Percentiles rank a stretch among this genome's conserved stretches.
Conservation (phyloP, 2,797 vertebrate genomes). For the Pelodytes ibericus region DNA sequence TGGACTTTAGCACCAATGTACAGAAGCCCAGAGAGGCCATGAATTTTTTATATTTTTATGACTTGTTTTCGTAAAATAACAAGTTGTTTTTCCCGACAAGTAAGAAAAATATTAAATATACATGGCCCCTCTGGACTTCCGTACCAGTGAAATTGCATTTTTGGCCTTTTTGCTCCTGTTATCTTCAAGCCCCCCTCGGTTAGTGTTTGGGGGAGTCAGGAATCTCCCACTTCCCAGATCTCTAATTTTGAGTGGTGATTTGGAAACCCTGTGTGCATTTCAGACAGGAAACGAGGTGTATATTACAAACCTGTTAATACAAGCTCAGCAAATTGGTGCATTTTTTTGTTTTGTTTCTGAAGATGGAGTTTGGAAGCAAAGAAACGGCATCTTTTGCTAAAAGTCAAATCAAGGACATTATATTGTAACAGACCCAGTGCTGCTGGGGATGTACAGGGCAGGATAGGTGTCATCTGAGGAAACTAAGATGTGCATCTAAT, state of each 20-base stretch:
- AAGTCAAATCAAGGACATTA: conserved; percentile 47
- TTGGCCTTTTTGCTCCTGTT: neutral
- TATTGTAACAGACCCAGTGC: neutral
- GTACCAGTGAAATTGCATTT: too few relatives aligned
- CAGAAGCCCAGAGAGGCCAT: too few relatives aligned
- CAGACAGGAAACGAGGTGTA: conserved; percentile 44
- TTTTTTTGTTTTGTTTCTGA: conserved; percentile 41
- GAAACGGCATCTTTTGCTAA: conserved; percentile 31
- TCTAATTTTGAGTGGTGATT: neutral
- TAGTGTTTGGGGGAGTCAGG: conserved; percentile 12
- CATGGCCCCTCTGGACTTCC: too few relatives aligned
- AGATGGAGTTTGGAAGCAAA: conserved; percentile 40
- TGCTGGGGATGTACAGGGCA: neutral
- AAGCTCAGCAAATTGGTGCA: conserved; percentile 41
- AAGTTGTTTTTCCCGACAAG: too few relatives aligned
- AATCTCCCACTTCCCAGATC: conserved; percentile 1
- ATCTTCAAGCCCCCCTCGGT: conserved; percentile 25
- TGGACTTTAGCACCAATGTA: too few relatives aligned
- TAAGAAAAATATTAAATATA: too few relatives aligned
- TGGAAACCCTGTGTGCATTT: conserved; percentile 21
- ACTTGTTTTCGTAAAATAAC: too few relatives aligned
- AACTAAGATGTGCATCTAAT: too few relatives aligned
- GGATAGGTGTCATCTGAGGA: too few relatives aligned
- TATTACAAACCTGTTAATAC: conserved; percentile 38
- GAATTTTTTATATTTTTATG: too few relatives aligned